Evolutionary conservation across 2,888 invertebrate genomes (phyloP).

Genomic region (Drosophila kanekoi): DNA sequence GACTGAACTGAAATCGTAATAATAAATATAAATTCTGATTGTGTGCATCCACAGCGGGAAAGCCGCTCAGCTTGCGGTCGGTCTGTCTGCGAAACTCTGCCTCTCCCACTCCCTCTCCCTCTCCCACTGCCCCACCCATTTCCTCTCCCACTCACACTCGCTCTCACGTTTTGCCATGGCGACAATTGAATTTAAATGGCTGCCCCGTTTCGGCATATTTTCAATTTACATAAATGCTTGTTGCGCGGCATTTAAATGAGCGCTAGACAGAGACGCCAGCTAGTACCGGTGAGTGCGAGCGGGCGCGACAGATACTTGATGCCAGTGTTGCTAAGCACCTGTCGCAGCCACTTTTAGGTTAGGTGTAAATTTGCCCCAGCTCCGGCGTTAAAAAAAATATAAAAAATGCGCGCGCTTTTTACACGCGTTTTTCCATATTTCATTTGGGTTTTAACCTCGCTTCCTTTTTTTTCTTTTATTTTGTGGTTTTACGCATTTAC

Average conservation of each 20-base stretch:
- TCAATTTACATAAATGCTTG: constrained; percentile 80
- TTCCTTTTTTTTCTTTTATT: constrained; percentile 8
- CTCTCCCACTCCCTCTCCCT: background rate
- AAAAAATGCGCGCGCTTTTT: constrained; percentile 49
- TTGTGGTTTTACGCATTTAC: constrained; percentile 54
- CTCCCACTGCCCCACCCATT: background rate
- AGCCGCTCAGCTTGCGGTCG: constrained; percentile 8
- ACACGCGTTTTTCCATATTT: constrained; percentile 65
- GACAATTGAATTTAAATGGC: constrained; percentile 81
- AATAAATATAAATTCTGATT: constrained; percentile 72
- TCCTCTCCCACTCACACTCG: background rate
- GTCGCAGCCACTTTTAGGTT: constrained; percentile 44
- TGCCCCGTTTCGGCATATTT: constrained; percentile 67
- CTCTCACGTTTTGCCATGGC: constrained; percentile 45
- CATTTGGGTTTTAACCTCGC: constrained; percentile 45
- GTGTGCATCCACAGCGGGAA: constrained; percentile 34
- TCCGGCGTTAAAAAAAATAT: constrained; percentile 29
- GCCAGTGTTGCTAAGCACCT: constrained; percentile 53
- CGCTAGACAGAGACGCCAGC: constrained; percentile 28
- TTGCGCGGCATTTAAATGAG: constrained; percentile 70
- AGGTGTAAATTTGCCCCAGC: constrained; percentile 60
- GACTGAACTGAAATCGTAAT: constrained; percentile 62
- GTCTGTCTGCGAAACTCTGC: too few species aligned
- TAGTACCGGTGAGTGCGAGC: background rate
- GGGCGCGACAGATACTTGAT: background rate